Evolutionary conservation across 2,888 invertebrate species (phyloP).

Genomic region (Dryobota labecula): DNA sequence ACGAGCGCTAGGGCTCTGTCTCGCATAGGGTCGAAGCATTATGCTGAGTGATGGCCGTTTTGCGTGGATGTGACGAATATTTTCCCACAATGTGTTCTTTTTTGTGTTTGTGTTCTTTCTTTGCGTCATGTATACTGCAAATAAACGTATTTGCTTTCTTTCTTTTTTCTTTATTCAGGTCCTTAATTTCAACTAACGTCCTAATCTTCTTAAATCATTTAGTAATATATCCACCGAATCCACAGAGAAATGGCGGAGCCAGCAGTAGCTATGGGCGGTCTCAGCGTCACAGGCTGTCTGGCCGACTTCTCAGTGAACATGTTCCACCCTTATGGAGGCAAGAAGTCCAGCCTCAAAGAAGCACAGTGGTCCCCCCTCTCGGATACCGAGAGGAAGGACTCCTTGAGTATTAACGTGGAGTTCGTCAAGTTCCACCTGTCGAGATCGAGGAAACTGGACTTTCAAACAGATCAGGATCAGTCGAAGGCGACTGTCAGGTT

Average conservation of each 20-base stretch:
- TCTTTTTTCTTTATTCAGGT: no score
- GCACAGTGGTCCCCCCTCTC: conserved; percentile 96
- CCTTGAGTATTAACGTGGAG: conserved; percentile 98
- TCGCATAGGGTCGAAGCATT: no score
- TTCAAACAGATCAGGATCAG: conserved; percentile 93
- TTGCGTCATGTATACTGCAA: no score
- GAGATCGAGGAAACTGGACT: conserved; percentile 96
- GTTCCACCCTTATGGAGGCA: conserved; percentile 99
- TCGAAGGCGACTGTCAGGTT: conserved; percentile 97
- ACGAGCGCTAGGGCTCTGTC: no score
- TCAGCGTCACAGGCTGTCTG: conserved; percentile 98
- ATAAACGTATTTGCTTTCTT: no score
- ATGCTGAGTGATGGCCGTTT: no score
- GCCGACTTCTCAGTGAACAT: conserved; percentile 99
- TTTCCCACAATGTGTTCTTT: no score
- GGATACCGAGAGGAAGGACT: conserved; percentile 98
- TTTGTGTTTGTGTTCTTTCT: no score
- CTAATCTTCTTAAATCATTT: neutral
- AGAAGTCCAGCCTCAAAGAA: conserved; percentile 93
- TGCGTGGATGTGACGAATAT: no score
- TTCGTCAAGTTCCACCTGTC: conserved; percentile 99
- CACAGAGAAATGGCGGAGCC: conserved; percentile 90
- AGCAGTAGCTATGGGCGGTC: conserved; percentile 94
- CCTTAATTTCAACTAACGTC: neutral
- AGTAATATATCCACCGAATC: neutral